A percentile compares a stretch with the other conserved stretches of the same genome.
These are phyloP conservation scores for Grammomys dolichurus DNA, from an alignment of 2,113 vertebrate genomes.

Conservation along the genomic window DNA sequence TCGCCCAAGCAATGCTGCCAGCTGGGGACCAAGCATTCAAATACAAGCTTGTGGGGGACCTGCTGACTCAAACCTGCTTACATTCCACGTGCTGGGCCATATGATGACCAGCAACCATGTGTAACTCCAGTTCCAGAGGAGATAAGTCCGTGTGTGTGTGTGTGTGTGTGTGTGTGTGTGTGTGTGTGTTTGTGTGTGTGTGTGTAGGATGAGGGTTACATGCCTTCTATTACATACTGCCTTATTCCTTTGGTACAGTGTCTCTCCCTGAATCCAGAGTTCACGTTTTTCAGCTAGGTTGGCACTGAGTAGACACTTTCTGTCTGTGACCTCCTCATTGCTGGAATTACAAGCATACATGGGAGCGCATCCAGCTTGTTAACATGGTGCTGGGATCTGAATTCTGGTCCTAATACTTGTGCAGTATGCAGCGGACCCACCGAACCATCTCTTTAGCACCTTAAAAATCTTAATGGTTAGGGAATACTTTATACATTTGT, in stretches of 20 bases:
- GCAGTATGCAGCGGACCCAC: too few relatives aligned
- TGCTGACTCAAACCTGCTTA: background rate
- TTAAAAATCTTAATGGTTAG: background rate
- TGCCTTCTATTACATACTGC: too few relatives aligned
- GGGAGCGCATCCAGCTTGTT: background rate
- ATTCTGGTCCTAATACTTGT: background rate
- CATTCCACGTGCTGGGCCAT: too few relatives aligned
- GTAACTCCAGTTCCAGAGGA: background rate
- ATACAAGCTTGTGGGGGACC: background rate
- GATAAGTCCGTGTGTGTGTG: background rate
- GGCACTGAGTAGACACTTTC: background rate
- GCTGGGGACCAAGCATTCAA: background rate
- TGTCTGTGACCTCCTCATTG: background rate
- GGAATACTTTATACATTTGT: background rate
- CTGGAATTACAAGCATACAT: background rate
- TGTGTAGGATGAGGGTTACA: background rate
- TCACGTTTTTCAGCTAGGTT: background rate
- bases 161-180: background rate
- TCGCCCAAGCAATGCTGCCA: background rate
- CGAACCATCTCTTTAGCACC: background rate
- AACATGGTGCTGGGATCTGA: background rate
- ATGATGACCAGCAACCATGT: background rate
- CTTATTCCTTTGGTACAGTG: background rate
- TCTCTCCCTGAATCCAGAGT: background rate
- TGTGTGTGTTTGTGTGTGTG: background rate